These are phyloP conservation scores for Eumeta japonica DNA, from an alignment of 1,140 invertebrate genomes.

Conservation along the genomic window DNA sequence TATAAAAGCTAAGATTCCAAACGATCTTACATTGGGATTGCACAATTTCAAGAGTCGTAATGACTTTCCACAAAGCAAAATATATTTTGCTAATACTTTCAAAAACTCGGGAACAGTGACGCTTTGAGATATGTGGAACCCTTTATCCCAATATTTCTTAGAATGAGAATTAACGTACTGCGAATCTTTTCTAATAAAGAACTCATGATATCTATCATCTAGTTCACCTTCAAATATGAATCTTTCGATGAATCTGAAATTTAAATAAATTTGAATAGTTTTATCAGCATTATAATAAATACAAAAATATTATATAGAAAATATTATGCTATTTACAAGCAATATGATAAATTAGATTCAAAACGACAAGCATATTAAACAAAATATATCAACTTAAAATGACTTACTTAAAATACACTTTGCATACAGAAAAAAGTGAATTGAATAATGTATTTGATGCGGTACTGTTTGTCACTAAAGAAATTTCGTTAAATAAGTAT, in stretches of 20 bases:
- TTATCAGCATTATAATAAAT: too few species aligned
- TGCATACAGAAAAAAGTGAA: constrained; percentile 60
- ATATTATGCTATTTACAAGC: too few species aligned
- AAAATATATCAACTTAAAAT: too few species aligned
- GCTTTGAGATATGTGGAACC: constrained; percentile 53
- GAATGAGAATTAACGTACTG: constrained; percentile 56
- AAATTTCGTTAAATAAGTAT: constrained; percentile 62
- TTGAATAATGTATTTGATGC: constrained; percentile 59
- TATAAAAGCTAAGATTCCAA: too few species aligned
- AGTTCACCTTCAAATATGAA: constrained; percentile 65
- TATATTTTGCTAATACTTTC: constrained; percentile 53
- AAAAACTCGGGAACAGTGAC: constrained; percentile 61
- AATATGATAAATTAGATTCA: too few species aligned
- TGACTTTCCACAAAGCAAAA: constrained; percentile 64
- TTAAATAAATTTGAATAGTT: too few species aligned
- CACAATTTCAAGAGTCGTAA: constrained; percentile 61
- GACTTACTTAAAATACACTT: constrained; percentile 63
- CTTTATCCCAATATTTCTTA: constrained; percentile 63
- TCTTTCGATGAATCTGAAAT: constrained; percentile 60
- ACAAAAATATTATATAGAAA: too few species aligned
- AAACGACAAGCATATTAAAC: too few species aligned
- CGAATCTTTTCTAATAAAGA: constrained; percentile 60
- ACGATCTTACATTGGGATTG: constrained; percentile 60
- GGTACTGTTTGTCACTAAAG: constrained; percentile 54
- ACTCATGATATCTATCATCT: constrained; percentile 61